These are phyloP conservation scores for Agrochola lota DNA, from an alignment of 2,888 invertebrate species.

Conservation along the genomic window DNA sequence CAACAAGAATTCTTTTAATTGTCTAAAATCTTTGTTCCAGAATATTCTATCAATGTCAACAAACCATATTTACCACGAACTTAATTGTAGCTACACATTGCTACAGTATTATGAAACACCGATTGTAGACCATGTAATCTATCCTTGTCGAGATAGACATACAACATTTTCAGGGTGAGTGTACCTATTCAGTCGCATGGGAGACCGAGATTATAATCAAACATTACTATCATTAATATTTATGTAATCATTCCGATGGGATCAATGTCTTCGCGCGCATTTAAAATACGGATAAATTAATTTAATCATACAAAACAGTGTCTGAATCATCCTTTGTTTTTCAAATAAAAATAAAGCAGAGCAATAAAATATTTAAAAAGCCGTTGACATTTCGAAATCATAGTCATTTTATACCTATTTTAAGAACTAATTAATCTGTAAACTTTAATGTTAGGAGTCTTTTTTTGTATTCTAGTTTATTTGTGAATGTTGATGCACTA, in stretches of 20 bases:
- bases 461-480: conserved; percentile 5
- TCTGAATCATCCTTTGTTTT: conserved; percentile 38
- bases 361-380: conserved; percentile 31
- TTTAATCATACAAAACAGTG: conserved; percentile 26
- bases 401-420: conserved; percentile 17
- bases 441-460: conserved; percentile 5
- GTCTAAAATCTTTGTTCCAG: neutral
- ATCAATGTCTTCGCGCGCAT: conserved; percentile 58
- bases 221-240: conserved; percentile 26
- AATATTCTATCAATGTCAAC: neutral
- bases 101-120: too few relatives aligned
- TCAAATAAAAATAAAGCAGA: conserved; percentile 31
- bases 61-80: neutral
- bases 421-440: conserved; percentile 23
- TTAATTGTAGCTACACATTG: neutral
- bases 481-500: neutral
- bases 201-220: conserved; percentile 30
- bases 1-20: neutral
- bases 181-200: neutral
- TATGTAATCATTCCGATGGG: conserved; percentile 36
- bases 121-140: neutral
- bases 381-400: conserved; percentile 44
- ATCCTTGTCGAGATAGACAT: neutral
- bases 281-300: conserved; percentile 31
- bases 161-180: neutral